A percentile compares a stretch with the other conserved stretches of the same genome.
Evolutionary conservation across 2,113 vertebrate species (phyloP).

Genomic region (Pimephales promelas): DNA sequence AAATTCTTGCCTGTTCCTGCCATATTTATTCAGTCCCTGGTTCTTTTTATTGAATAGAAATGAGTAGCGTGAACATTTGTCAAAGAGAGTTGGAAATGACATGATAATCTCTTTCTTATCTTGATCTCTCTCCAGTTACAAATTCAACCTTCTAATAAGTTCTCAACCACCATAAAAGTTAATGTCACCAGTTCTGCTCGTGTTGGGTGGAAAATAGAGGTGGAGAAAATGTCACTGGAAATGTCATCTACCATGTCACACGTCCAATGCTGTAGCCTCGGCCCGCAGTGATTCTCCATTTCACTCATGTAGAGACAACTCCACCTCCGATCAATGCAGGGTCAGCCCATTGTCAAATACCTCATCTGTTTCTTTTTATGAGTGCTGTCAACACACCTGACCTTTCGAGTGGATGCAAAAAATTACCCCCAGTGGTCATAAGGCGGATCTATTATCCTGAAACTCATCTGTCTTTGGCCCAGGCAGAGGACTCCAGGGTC

Average conservation of each 20-base stretch:
- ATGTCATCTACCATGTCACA: slow-evolving; percentile 45
- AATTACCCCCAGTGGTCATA: slow-evolving; percentile 41
- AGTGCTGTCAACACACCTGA: slow-evolving; percentile 45
- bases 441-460: slow-evolving; percentile 45
- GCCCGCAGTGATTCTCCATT: slow-evolving; percentile 19
- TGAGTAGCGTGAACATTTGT: background rate
- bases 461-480: slow-evolving; percentile 33
- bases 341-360: slow-evolving; percentile 44
- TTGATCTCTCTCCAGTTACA: background rate
- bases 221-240: slow-evolving; percentile 49
- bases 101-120: background rate
- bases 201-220: slow-evolving; percentile 24
- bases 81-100: background rate
- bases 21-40: background rate
- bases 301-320: slow-evolving; percentile 12
- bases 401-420: slow-evolving; percentile 47
- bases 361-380: slow-evolving; percentile 50
- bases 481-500: slow-evolving; percentile 18
- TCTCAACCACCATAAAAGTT: slow-evolving; percentile 38
- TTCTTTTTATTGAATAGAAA: background rate
- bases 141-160: slow-evolving; percentile 24
- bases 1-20: background rate
- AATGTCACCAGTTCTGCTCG: slow-evolving; percentile 14
- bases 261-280: background rate
- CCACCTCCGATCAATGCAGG: slow-evolving; percentile 36